These are phyloP conservation scores for Alethe castanea DNA, from an alignment of 2,113 vertebrate genomes.

Conservation along the genomic window DNA sequence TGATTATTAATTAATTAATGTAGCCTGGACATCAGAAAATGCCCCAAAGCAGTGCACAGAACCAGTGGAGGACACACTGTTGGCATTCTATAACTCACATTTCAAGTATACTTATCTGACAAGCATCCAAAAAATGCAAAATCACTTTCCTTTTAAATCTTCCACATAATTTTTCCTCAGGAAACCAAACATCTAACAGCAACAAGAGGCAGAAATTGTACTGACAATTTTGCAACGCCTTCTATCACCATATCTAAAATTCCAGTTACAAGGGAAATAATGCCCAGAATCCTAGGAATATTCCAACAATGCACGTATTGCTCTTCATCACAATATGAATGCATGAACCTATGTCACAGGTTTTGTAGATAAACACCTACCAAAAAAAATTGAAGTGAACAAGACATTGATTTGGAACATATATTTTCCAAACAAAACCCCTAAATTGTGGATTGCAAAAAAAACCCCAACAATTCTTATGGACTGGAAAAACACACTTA, in stretches of 20 bases:
- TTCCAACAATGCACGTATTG: constrained; percentile 89
- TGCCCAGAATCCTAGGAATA: constrained; percentile 77
- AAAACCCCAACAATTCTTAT: background rate
- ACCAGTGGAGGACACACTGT: constrained; percentile 6
- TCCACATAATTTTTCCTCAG: background rate
- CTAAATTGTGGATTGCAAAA: too few species aligned
- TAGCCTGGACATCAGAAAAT: constrained; percentile 34
- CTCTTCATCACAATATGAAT: constrained; percentile 94
- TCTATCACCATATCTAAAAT: constrained; percentile 86
- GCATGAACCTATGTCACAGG: constrained; percentile 84
- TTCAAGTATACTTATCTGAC: background rate
- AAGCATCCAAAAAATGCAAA: background rate
- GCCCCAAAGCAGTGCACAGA: constrained; percentile 16
- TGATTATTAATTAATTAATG: background rate
- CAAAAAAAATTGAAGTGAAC: too few species aligned
- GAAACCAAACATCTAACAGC: background rate
- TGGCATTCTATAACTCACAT: background rate
- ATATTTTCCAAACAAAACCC: background rate
- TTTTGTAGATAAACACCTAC: constrained; percentile 63
- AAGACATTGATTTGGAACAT: background rate
- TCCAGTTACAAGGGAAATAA: constrained; percentile 68
- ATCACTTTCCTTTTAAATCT: background rate
- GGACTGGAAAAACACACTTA: background rate
- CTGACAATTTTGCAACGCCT: constrained; percentile 90
- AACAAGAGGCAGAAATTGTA: constrained; percentile 14